Percentiles rank a stretch among this genome's conserved stretches.
phyloP scores from a whole-genome alignment of 2,113 vertebrate species.

The Caloenas nicobarica region DNA sequence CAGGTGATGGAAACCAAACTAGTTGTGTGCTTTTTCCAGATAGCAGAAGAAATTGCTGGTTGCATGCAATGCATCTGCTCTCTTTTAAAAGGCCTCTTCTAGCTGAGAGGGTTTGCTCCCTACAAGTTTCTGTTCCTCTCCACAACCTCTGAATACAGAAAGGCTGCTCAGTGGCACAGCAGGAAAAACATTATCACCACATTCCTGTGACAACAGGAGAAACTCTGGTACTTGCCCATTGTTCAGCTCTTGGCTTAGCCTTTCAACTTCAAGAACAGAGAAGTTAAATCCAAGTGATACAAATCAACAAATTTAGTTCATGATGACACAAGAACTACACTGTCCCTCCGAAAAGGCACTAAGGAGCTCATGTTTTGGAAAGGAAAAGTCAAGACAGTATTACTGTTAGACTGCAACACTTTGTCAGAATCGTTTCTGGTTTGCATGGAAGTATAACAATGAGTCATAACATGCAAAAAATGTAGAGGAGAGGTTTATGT shows the following conservation, averaged over 20 bases:
- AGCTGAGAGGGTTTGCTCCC: not conserved
- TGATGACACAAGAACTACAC: fast-evolving
- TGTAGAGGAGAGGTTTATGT: not conserved
- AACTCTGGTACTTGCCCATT: not conserved
- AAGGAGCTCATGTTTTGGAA: not conserved
- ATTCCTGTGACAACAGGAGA: not conserved
- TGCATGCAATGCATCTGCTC: not conserved
- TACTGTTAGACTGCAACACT: not conserved
- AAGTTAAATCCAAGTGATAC: not conserved
- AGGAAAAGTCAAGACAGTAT: not conserved
- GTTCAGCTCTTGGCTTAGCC: not conserved
- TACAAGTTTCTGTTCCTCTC: not conserved
- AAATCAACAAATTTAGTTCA: not conserved
- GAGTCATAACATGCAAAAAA: not conserved
- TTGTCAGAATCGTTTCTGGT: not conserved
- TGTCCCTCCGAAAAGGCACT: not conserved
- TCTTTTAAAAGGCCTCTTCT: not conserved
- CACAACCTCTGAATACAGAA: not conserved
- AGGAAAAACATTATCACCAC: not conserved
- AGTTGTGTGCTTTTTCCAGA: not conserved
- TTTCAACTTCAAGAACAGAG: not conserved
- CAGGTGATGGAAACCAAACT: not conserved
- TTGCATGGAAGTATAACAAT: fast-evolving
- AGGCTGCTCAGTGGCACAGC: not conserved
- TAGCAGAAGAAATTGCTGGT: not conserved